These are phyloP conservation scores for Piaya cayana DNA, from an alignment of 2,113 vertebrate species.

Conservation along the genomic window DNA sequence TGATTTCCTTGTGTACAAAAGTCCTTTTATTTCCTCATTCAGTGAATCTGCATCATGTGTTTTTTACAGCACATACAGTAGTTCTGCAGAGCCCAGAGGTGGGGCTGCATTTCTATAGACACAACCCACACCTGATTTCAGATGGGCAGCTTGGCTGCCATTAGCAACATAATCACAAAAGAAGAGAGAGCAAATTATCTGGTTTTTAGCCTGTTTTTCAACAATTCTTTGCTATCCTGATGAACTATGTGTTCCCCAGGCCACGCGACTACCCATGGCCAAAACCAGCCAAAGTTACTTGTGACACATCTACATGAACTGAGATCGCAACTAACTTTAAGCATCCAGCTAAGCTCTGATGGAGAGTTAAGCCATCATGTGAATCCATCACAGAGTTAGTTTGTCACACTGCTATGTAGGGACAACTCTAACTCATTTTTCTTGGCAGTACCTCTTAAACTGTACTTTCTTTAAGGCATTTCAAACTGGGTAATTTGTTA, in stretches of 20 bases:
- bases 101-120: background rate
- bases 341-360: background rate
- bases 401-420: background rate
- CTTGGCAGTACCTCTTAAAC: background rate
- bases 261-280: rapidly evolving
- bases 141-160: background rate
- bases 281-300: background rate
- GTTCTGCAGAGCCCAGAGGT: background rate
- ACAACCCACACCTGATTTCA: background rate
- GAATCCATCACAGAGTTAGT: background rate
- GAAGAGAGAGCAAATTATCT: background rate
- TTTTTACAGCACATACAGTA: background rate
- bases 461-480: background rate
- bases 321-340: background rate
- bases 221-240: background rate
- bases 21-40: background rate
- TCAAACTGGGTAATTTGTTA: background rate
- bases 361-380: background rate
- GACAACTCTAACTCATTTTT: background rate
- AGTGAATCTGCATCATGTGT: background rate
- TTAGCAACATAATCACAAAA: background rate
- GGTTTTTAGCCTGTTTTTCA: background rate
- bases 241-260: background rate
- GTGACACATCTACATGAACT: background rate
- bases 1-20: background rate